Evolutionary conservation across 2,113 vertebrate species (phyloP).

Genomic region (Sciurus niger): DNA sequence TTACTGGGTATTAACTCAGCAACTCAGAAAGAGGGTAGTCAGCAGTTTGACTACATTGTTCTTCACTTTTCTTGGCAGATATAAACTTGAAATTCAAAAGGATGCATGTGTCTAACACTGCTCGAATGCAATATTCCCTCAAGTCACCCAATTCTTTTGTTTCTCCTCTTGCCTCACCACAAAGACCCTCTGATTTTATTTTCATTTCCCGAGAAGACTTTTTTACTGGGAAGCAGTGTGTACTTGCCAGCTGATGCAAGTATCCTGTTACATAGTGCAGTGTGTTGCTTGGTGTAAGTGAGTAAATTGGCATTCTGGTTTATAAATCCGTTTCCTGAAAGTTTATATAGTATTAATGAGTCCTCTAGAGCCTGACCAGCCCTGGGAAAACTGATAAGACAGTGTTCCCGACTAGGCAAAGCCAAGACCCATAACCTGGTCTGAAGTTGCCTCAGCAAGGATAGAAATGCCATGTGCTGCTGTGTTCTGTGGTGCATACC

Average conservation of each 20-base stretch:
- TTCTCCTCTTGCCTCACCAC: constrained; percentile 8
- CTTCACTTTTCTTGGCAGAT: constrained; percentile 9
- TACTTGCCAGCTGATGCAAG: constrained; percentile 32
- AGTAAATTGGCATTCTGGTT: constrained; percentile 63
- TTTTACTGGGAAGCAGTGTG: background rate
- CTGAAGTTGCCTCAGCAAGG: background rate
- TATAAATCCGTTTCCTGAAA: constrained; percentile 63
- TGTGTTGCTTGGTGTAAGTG: background rate
- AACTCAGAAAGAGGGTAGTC: background rate
- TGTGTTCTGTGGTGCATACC: too few relatives aligned
- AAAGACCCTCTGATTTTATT: constrained; percentile 26
- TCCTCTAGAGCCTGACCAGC: background rate
- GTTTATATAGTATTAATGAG: constrained; percentile 55
- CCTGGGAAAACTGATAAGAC: constrained; percentile 36
- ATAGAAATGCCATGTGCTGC: too few relatives aligned
- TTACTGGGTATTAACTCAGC: background rate
- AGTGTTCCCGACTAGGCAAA: background rate
- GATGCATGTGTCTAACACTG: background rate
- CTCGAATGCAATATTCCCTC: background rate
- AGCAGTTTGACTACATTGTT: background rate
- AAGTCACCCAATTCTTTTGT: background rate
- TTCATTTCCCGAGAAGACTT: constrained; percentile 52
- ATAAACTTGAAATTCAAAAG: background rate
- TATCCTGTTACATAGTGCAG: constrained; percentile 35
- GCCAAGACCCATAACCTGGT: background rate